These are phyloP conservation scores for Chloroceryle aenea DNA, from an alignment of 2,113 vertebrate species.

Conservation along the genomic window DNA sequence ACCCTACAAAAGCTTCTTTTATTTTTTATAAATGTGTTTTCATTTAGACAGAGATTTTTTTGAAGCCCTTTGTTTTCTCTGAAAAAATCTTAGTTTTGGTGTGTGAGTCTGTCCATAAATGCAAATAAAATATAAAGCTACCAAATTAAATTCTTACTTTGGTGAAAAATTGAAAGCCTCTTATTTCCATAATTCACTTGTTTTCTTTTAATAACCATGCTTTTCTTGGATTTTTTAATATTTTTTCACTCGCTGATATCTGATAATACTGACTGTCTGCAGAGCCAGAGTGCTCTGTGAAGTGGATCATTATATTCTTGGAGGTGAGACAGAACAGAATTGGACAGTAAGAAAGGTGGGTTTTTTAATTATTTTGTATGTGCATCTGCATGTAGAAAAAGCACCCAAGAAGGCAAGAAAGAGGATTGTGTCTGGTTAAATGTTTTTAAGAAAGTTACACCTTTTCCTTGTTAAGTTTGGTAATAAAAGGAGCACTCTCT, in stretches of 20 bases:
- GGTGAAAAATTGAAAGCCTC: background rate
- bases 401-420: background rate
- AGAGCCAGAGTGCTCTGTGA: conserved; percentile 60
- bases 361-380: background rate
- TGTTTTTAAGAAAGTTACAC: background rate
- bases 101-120: background rate
- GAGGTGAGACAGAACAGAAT: conserved; percentile 4
- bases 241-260: conserved; percentile 20
- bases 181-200: background rate
- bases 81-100: background rate
- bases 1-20: background rate
- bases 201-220: background rate
- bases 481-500: background rate
- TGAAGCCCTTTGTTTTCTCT: background rate
- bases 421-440: background rate
- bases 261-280: conserved; percentile 45
- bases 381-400: background rate
- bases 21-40: background rate
- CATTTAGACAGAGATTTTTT: background rate
- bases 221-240: background rate
- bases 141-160: background rate
- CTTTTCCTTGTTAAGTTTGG: background rate
- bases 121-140: background rate
- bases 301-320: conserved; percentile 33
- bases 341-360: background rate